Conservation (phyloP, 2,888 invertebrate species). For the Sepioteuthis lessoniana region DNA sequence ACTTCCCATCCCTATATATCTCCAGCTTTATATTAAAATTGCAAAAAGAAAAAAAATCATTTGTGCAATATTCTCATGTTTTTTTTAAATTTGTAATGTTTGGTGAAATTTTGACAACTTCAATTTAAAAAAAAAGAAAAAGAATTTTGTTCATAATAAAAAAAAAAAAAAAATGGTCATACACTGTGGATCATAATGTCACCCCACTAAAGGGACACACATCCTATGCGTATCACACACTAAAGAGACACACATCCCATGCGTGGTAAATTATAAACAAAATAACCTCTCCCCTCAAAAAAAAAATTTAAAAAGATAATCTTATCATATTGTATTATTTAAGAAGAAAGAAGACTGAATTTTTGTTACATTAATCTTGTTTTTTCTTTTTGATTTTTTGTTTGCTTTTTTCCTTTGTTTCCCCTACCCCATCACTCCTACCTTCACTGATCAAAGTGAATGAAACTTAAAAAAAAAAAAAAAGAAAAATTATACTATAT, state of each 20-base stretch:
- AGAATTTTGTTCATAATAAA: neutral
- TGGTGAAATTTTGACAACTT: neutral
- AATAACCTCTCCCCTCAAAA: neutral
- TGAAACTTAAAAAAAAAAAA: no score
- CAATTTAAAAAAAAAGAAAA: neutral
- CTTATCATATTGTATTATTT: slow-evolving; percentile 6
- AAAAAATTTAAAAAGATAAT: neutral
- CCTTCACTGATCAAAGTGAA: no score
- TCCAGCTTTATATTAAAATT: neutral
- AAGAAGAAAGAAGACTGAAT: slow-evolving; percentile 12
- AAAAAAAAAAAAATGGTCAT: neutral
- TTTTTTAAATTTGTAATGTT: neutral
- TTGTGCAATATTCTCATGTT: neutral
- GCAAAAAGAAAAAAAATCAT: no score
- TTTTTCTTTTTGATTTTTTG: neutral
- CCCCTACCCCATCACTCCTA: no score
- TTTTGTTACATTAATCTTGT: slow-evolving; percentile 20
- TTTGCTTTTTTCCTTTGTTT: neutral
- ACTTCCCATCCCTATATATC: neutral
- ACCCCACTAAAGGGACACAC: neutral
- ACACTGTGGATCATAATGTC: slow-evolving; percentile 33
- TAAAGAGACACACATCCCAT: neutral
- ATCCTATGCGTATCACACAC: no score
- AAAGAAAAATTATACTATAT: no score
- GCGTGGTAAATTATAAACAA: neutral